A percentile compares a stretch with the other conserved stretches of the same genome.
Evolutionary conservation across 2,797 vertebrate genomes (phyloP).

Genomic region (Takifugu rubripes): DNA sequence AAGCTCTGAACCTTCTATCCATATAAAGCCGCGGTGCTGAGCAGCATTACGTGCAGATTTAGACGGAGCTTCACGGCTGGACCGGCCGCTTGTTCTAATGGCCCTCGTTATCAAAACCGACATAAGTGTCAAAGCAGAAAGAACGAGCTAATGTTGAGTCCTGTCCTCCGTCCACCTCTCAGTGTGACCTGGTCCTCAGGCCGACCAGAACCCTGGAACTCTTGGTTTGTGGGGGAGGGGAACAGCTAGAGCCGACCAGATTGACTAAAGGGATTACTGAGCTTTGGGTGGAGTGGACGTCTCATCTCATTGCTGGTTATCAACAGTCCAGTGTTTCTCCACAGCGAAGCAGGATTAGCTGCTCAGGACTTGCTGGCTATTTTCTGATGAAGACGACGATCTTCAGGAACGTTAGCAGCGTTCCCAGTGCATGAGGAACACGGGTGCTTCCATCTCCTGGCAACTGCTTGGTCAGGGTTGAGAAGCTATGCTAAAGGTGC

Average conservation of each 20-base stretch:
- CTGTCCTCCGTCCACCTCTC: too few species aligned
- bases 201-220: neutral
- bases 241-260: slow-evolving; percentile 27
- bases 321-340: slow-evolving; percentile 35
- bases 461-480: too few species aligned
- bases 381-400: slow-evolving; percentile 3
- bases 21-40: too few species aligned
- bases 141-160: too few species aligned
- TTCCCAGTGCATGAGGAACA: slow-evolving; percentile 1
- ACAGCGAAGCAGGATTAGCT: slow-evolving; percentile 38
- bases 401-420: neutral
- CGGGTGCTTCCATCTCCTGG: neutral
- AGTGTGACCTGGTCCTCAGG: neutral
- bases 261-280: slow-evolving; percentile 80
- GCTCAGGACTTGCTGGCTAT: slow-evolving; percentile 6
- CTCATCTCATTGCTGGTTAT: slow-evolving; percentile 53
- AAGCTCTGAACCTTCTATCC: too few species aligned
- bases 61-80: too few species aligned
- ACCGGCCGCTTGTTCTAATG: too few species aligned
- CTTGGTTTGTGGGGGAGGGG: slow-evolving; percentile 8
- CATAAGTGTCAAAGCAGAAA: too few species aligned
- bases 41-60: too few species aligned
- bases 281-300: slow-evolving; percentile 55
- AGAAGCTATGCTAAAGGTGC: too few species aligned
- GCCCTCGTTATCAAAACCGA: too few species aligned